Evolutionary conservation across 1,140 invertebrate genomes (phyloP).

Genomic region (Brachionus manjavacas): DNA sequence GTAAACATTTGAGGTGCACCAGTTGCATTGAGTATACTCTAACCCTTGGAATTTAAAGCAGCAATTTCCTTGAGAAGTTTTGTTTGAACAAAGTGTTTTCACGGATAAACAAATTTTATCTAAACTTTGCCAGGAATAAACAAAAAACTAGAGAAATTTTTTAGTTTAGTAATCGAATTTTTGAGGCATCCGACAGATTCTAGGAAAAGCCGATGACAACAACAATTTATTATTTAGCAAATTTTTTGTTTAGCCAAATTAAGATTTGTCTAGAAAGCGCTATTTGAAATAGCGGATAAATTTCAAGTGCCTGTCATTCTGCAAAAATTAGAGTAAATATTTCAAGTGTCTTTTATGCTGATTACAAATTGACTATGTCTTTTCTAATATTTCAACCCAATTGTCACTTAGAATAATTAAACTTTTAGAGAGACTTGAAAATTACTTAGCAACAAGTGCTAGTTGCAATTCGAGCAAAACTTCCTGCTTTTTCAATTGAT

Average conservation of each 20-base stretch:
- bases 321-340: constrained; percentile 18
- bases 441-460: constrained; percentile 27
- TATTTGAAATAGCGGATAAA: constrained; percentile 27
- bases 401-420: constrained; percentile 33
- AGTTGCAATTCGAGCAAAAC: constrained; percentile 6
- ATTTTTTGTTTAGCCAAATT: background rate
- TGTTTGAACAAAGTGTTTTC: background rate
- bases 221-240: too few relatives aligned
- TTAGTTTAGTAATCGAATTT: background rate
- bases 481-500: constrained; percentile 20
- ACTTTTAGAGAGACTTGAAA: background rate
- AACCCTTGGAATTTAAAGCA: background rate
- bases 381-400: background rate
- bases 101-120: background rate
- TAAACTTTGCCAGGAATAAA: constrained; percentile 13
- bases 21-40: background rate
- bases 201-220: background rate
- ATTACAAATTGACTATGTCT: constrained; percentile 7
- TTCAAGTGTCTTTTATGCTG: constrained; percentile 20
- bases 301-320: constrained; percentile 34
- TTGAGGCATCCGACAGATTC: background rate
- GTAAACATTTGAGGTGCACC: background rate
- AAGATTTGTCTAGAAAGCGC: background rate
- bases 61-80: background rate
- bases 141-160: background rate